Conservation (phyloP, 2,797 vertebrate genomes). For the Manis crassicaudata region DNA sequence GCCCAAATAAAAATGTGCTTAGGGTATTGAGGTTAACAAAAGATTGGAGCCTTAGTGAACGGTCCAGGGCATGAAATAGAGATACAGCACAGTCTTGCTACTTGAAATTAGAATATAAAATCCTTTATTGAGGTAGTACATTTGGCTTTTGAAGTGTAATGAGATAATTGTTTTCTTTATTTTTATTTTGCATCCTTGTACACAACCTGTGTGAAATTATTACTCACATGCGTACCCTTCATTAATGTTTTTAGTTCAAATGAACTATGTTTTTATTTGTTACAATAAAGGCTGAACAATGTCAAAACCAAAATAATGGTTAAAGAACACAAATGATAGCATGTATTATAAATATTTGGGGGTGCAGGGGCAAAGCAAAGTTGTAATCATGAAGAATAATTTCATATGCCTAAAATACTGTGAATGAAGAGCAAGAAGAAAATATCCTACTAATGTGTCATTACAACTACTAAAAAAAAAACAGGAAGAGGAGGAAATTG, state of each 20-base stretch:
- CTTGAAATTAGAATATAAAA: neutral
- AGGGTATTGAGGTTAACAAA: neutral
- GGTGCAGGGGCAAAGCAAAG: neutral
- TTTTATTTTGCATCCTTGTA: constrained; percentile 29
- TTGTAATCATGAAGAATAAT: neutral
- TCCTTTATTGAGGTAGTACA: neutral
- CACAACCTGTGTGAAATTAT: neutral
- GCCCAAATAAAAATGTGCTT: neutral
- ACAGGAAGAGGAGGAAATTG: neutral
- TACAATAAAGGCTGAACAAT: neutral
- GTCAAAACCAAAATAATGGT: constrained; percentile 22
- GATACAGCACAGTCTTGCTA: neutral
- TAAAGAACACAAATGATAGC: neutral
- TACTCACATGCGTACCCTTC: neutral
- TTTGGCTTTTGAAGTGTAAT: neutral
- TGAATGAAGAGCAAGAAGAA: neutral
- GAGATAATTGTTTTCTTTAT: neutral
- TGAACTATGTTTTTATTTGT: neutral
- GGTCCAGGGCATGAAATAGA: neutral
- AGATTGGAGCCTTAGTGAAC: neutral
- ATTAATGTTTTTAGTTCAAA: constrained; percentile 33
- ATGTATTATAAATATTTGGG: neutral
- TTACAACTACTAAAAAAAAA: neutral
- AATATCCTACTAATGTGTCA: neutral
- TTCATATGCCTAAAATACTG: neutral